Base-by-base conservation (phyloP, 2,888 invertebrate species). In the Carpatolechia fugitivella region DNA sequence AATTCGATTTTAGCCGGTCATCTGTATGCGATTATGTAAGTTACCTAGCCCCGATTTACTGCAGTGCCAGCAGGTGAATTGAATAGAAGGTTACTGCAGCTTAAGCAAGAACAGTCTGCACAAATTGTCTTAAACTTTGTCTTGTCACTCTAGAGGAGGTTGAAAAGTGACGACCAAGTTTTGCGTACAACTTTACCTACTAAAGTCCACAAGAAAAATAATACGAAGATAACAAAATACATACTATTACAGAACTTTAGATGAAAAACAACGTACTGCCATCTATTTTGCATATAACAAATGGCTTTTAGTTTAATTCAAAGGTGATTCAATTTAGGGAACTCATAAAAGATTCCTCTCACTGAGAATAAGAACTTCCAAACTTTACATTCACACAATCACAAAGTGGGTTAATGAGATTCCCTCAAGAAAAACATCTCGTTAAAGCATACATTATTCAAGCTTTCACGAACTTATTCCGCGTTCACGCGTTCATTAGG, bases 381-480 rank as follows among this genome's bases (percentile, higher is more conserved):
- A 85, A 85, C 81, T 85, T 85, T 84, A 84, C 83, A 87, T 85
- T 86, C 84, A 80, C 81, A 87, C 82, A 88, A 85, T 85, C 85
- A 83, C 80, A 85, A 89, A 85, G 82, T 88, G 82, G 88, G 90
- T 84, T 88, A 90, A 90, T 87, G 87, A 85, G 86, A 90, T 90
- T 88, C 89, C 74, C 76, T 82, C 80, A 88, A 90, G 90, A 89
- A 90, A 90, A 90, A 89, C 90, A 90, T 88, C 88, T 90, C 87
- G 86, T 88, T 90, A 89, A 82, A 85, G 78, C 86, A 88, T 88
- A 88, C 89, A 89, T 90, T 86, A 90, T 90, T 89, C 88, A 89
- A 82, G 85, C 84, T 84, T 81, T 82, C 76, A 78, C 78, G 74
- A 86, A 89, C 82, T 88, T 89, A 87, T 87, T 85, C 82, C 82